phyloP scores from a whole-genome alignment of 2,888 invertebrate genomes.

The Ceriagrion tenellum region DNA sequence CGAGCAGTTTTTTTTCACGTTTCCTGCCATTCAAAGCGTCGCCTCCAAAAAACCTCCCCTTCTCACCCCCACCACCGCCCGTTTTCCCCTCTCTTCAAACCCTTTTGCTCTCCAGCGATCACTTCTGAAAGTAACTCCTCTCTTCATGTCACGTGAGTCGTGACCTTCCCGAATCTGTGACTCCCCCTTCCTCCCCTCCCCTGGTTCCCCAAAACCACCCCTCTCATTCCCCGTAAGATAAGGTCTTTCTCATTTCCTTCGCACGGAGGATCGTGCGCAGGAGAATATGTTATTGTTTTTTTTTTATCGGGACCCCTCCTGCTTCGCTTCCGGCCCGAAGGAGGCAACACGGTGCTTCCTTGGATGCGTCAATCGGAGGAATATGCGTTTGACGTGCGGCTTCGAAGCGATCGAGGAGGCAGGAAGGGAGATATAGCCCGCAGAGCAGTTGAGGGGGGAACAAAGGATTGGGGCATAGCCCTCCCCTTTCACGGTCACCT shows the following conservation, averaged over 20 bases:
- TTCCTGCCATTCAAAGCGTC: slow-evolving; percentile 20
- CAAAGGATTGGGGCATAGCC: not conserved
- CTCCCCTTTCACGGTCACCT: no score
- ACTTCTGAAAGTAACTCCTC: not conserved
- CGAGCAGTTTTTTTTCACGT: not conserved
- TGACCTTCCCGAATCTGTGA: slow-evolving; percentile 2
- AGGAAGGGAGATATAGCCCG: not conserved
- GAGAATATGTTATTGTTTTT: not conserved
- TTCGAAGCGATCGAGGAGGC: not conserved
- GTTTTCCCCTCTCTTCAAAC: no score
- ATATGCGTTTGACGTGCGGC: not conserved
- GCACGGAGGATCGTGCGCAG: not conserved
- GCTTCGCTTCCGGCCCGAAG: not conserved
- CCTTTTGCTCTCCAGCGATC: not conserved
- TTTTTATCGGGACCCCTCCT: not conserved
- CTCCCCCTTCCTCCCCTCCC: not conserved
- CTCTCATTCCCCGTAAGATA: not conserved
- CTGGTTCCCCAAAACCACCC: not conserved
- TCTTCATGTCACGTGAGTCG: slow-evolving; percentile 4
- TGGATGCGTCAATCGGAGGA: not conserved
- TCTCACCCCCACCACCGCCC: no score
- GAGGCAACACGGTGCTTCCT: not conserved
- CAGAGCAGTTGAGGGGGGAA: not conserved
- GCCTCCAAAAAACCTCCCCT: not conserved
- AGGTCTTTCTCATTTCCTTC: not conserved